Percentiles rank a stretch among this genome's conserved stretches.
These are phyloP conservation scores for Mimas tiliae DNA, from an alignment of 2,888 invertebrate species.

Conservation along the genomic window DNA sequence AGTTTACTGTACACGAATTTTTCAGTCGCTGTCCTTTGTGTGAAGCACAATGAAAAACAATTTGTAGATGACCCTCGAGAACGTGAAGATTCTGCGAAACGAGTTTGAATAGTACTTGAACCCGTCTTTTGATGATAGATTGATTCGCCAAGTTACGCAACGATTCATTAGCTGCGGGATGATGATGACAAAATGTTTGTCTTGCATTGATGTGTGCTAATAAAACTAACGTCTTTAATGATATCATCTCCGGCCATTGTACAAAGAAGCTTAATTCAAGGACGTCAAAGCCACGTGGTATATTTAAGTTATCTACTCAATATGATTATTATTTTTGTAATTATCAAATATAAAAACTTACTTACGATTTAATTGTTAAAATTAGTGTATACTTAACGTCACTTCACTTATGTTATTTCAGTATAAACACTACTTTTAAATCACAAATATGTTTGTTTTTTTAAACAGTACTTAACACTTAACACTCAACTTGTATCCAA, in stretches of 20 bases:
- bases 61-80: conserved; percentile 32
- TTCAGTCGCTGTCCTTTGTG: conserved; percentile 60
- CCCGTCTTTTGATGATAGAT: conserved; percentile 45
- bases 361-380: conserved; percentile 37
- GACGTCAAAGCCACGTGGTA: neutral
- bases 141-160: conserved; percentile 50
- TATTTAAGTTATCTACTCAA: neutral
- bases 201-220: conserved; percentile 40
- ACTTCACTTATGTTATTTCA: conserved; percentile 49
- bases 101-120: conserved; percentile 42
- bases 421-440: conserved; percentile 42
- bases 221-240: conserved; percentile 30
- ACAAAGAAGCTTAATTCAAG: neutral
- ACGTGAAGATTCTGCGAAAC: conserved; percentile 14
- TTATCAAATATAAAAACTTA: conserved; percentile 37
- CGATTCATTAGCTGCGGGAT: conserved; percentile 42
- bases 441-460: conserved; percentile 45
- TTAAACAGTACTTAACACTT: conserved; percentile 36
- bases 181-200: conserved; percentile 42
- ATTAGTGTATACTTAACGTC: conserved; percentile 44
- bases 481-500: conserved; percentile 30
- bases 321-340: neutral
- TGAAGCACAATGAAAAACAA: conserved; percentile 54
- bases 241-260: conserved; percentile 7
- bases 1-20: conserved; percentile 66